Conservation (phyloP, 1,140 invertebrate genomes). For the Copidosoma floridanum region DNA sequence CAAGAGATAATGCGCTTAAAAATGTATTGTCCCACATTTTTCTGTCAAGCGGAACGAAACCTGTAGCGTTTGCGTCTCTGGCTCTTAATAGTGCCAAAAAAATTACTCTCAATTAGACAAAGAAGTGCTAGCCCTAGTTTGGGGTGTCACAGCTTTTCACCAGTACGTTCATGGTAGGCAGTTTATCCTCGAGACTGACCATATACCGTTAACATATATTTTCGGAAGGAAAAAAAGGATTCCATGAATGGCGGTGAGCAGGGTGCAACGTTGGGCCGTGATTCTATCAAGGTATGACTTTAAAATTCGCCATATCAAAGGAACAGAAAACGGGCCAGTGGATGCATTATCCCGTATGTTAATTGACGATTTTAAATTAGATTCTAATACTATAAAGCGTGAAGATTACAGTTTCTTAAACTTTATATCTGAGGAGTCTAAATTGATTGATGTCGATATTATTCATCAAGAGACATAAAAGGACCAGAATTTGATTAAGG, state of each 20-base stretch:
- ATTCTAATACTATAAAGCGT: neutral
- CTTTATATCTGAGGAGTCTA: neutral
- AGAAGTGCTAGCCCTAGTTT: conserved; percentile 4
- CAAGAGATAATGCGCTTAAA: neutral
- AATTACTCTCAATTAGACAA: conserved; percentile 2
- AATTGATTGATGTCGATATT: too few relatives aligned
- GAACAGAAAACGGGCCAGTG: neutral
- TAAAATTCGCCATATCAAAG: too few relatives aligned
- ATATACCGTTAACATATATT: neutral
- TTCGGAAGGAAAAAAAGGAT: neutral
- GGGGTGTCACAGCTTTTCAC: neutral
- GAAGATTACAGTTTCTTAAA: neutral
- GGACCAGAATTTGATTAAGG: neutral
- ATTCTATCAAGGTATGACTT: neutral
- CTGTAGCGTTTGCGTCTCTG: neutral
- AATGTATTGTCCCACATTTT: conserved; percentile 17
- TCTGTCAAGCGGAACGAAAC: neutral
- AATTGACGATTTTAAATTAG: neutral
- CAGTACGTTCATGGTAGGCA: neutral
- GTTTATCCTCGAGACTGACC: conserved; percentile 6
- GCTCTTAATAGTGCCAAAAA: neutral
- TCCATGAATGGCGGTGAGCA: conserved; percentile 1
- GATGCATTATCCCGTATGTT: neutral
- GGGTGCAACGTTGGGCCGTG: neutral
- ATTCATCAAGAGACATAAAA: neutral